phyloP scores from a whole-genome alignment of 92 coral and sea anemone genomes.

The Bergia sp. region DNA sequence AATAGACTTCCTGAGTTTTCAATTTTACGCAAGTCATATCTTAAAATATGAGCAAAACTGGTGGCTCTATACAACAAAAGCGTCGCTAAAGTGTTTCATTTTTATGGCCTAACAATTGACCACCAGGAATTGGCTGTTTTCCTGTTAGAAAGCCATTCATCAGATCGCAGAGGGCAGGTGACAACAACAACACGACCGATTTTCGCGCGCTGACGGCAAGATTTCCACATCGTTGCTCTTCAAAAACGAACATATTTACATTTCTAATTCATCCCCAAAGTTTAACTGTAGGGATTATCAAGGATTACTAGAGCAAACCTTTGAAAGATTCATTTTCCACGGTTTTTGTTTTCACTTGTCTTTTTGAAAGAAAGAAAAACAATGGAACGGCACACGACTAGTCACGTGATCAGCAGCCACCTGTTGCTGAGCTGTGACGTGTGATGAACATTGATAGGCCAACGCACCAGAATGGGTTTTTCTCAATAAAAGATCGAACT shows the following conservation, averaged over 20 bases:
- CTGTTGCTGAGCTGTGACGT: slow-evolving; percentile 87
- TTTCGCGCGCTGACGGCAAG: background rate
- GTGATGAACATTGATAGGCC: slow-evolving; percentile 48
- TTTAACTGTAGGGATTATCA: background rate
- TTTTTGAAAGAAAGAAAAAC: slow-evolving; percentile 1
- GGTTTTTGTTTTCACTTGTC: slow-evolving; percentile 5
- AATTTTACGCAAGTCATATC: background rate
- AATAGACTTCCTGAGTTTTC: background rate
- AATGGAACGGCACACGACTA: slow-evolving; percentile 35
- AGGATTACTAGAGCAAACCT: slow-evolving; percentile 14
- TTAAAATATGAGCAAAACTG: background rate
- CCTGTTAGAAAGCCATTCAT: background rate
- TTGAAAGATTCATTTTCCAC: slow-evolving; percentile 3
- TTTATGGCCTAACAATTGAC: background rate
- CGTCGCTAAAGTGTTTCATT: background rate
- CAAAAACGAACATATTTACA: background rate
- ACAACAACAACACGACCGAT: background rate
- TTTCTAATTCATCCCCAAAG: background rate
- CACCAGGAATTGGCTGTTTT: background rate
- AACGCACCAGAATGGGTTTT: background rate
- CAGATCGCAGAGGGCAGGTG: background rate
- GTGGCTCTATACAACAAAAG: background rate
- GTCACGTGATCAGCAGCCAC: slow-evolving; percentile 63
- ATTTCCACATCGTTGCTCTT: background rate
- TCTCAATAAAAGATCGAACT: slow-evolving; percentile 37